phyloP scores from a whole-genome alignment of 2,113 vertebrate genomes.

The Trinectes maculatus region DNA sequence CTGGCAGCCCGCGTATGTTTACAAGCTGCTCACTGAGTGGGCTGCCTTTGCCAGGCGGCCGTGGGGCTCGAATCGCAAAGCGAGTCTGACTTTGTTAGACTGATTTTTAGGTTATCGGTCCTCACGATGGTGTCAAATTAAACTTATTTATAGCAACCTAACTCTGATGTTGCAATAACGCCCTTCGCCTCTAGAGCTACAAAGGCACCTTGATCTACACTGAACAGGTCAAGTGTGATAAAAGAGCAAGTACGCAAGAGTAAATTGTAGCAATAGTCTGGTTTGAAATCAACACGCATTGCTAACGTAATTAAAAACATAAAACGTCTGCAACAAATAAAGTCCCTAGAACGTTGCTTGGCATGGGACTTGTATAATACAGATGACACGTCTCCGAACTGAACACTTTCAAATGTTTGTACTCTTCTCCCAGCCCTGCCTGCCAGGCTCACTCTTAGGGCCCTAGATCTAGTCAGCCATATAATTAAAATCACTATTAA shows the following conservation, averaged over 20 bases:
- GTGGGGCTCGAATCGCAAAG: slow-evolving; percentile 21
- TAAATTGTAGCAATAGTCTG: no score
- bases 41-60: slow-evolving; percentile 50
- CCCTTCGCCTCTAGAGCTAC: not conserved
- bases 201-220: no score
- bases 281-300: not conserved
- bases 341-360: not conserved
- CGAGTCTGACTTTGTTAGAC: slow-evolving; percentile 12
- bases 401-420: not conserved
- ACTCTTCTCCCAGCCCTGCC: slow-evolving; percentile 3
- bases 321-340: not conserved
- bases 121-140: no score
- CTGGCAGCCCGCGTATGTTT: slow-evolving; percentile 57
- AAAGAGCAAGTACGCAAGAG: no score
- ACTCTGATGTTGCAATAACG: no score
- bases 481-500: slow-evolving; percentile 58
- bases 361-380: no score
- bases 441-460: slow-evolving; percentile 29
- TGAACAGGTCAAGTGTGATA: no score
- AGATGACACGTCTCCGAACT: no score
- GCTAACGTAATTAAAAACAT: not conserved
- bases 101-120: slow-evolving; percentile 2
- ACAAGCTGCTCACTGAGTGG: slow-evolving; percentile 61
- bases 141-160: no score
- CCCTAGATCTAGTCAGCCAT: slow-evolving; percentile 23